Evolutionary conservation across 2,113 vertebrate genomes (phyloP).

Genomic region (Actinemys pallida): DNA sequence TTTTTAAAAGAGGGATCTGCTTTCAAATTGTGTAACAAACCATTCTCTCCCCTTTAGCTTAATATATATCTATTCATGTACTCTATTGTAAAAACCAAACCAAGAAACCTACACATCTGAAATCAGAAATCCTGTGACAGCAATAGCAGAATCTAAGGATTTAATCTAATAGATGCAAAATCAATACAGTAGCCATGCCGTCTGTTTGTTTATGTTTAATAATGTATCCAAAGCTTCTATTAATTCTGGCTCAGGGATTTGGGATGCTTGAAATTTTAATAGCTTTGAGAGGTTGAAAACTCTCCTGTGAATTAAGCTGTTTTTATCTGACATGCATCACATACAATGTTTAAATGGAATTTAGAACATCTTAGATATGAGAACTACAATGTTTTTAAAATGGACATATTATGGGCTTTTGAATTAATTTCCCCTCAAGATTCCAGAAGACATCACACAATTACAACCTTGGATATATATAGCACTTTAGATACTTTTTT

Average conservation of each 20-base stretch:
- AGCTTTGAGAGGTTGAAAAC: slow-evolving; percentile 7
- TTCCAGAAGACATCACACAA: not conserved
- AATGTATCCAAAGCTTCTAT: slow-evolving; percentile 21
- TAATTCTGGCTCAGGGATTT: slow-evolving; percentile 28
- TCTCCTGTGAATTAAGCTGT: slow-evolving; percentile 5
- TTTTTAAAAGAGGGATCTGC: rapidly evolving
- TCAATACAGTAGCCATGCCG: slow-evolving; percentile 6
- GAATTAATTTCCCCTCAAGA: slow-evolving; percentile 21
- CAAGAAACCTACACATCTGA: not conserved
- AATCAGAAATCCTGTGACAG: not conserved
- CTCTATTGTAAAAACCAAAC: not conserved
- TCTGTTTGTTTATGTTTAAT: slow-evolving; percentile 43
- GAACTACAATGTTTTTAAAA: slow-evolving; percentile 12
- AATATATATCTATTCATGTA: not conserved
- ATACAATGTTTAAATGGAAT: slow-evolving; percentile 42
- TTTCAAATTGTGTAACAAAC: not conserved
- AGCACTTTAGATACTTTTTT: no score
- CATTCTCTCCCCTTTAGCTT: not conserved
- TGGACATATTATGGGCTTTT: not conserved
- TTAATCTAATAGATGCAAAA: slow-evolving; percentile 18
- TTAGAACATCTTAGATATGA: slow-evolving; percentile 23
- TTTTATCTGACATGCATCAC: slow-evolving; percentile 37
- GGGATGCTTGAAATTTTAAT: slow-evolving; percentile 47
- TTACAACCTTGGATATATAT: no score
- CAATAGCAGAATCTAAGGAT: not conserved